phyloP scores from a whole-genome alignment of 2,113 vertebrate species.

The Atrichornis clamosus region DNA sequence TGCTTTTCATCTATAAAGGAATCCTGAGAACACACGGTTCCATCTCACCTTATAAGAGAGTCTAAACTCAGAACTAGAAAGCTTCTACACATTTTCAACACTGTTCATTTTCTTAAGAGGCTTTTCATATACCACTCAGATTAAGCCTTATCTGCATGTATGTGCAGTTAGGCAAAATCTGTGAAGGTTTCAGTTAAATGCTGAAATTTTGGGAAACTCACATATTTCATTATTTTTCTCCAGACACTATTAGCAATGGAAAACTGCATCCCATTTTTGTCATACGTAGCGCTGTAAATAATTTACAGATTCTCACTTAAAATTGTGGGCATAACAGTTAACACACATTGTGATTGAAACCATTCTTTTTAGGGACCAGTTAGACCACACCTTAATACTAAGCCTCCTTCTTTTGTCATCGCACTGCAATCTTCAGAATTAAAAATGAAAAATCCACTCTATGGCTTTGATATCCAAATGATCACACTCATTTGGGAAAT shows the following conservation, averaged over 20 bases:
- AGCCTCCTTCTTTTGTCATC: neutral
- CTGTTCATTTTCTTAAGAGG: neutral
- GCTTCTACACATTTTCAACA: neutral
- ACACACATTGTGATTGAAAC: neutral
- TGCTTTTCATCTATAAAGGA: neutral
- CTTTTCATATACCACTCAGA: neutral
- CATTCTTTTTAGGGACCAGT: neutral
- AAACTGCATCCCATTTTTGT: neutral
- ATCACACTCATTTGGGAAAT: neutral
- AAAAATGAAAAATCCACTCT: neutral
- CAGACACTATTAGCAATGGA: neutral
- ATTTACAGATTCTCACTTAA: neutral
- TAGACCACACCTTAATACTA: neutral
- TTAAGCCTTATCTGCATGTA: accelerated
- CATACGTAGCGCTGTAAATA: neutral
- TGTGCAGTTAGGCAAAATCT: neutral
- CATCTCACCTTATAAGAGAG: neutral
- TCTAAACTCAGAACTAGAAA: neutral
- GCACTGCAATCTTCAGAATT: neutral
- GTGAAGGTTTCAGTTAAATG: neutral
- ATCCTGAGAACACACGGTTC: neutral
- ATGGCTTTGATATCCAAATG: neutral
- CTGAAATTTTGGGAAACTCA: neutral
- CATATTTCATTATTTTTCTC: neutral
- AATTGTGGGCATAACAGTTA: neutral